These are phyloP conservation scores for Diabrotica undecimpunctata DNA, from an alignment of 1,140 invertebrate species.

Conservation along the genomic window DNA sequence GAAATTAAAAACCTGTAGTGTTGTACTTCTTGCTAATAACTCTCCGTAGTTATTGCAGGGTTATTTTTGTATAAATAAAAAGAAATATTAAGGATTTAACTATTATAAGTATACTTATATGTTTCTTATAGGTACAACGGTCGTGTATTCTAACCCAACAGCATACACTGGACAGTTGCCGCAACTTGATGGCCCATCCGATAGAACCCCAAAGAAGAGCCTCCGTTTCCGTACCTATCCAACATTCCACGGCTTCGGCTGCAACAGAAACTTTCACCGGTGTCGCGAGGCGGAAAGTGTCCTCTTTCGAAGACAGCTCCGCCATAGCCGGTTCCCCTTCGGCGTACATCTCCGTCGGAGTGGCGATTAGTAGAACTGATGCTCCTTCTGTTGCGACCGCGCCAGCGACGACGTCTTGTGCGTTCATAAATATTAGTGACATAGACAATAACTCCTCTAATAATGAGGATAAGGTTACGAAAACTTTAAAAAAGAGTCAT, in stretches of 20 bases:
- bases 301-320: constrained; percentile 48
- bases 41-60: no score
- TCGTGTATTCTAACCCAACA: constrained; percentile 57
- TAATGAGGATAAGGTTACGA: constrained; percentile 17
- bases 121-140: constrained; percentile 30
- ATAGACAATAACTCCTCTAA: constrained; percentile 38
- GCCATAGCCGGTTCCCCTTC: constrained; percentile 15
- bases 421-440: constrained; percentile 45
- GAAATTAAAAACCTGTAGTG: no score
- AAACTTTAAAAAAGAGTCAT: constrained; percentile 44
- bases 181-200: constrained; percentile 46
- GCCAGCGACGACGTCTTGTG: constrained; percentile 40
- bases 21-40: no score
- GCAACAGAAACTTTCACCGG: background rate
- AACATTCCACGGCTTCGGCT: constrained; percentile 26
- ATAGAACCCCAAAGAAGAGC: constrained; percentile 44
- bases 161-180: constrained; percentile 56
- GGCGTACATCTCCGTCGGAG: background rate
- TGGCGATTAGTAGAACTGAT: background rate
- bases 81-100: no score
- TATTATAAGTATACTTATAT: background rate
- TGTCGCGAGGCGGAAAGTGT: constrained; percentile 44
- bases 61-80: no score
- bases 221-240: constrained; percentile 49
- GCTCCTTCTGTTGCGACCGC: constrained; percentile 25